Conservation (phyloP, 2,113 vertebrate genomes). For the Pterocles gutturalis region DNA sequence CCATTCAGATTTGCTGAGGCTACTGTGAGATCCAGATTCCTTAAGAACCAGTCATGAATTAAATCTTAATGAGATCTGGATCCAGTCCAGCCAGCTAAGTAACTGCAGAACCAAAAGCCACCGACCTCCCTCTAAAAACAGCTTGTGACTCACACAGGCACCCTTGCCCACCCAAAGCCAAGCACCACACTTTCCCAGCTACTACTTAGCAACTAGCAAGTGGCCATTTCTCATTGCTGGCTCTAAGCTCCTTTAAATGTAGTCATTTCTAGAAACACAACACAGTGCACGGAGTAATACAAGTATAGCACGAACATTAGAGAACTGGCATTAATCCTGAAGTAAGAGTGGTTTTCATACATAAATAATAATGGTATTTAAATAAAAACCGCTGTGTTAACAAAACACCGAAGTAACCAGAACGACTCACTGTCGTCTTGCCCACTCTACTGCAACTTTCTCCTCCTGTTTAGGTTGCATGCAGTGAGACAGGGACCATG, state of each 20-base stretch:
- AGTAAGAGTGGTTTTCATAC: constrained; percentile 16
- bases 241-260: not conserved
- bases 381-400: not conserved
- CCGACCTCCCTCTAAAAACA: constrained; percentile 8
- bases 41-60: constrained; percentile 6
- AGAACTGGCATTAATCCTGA: constrained; percentile 29
- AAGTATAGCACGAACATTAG: not conserved
- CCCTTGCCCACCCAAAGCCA: not conserved
- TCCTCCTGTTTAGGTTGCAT: not conserved
- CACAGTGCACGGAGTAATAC: not conserved
- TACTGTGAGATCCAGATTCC: not conserved
- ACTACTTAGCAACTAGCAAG: not conserved
- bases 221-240: not conserved
- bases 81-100: constrained; percentile 15
- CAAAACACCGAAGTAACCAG: not conserved
- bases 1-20: constrained; percentile 21
- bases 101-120: constrained; percentile 19
- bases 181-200: not conserved
- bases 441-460: not conserved
- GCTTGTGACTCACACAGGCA: not conserved
- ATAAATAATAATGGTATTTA: constrained; percentile 21
- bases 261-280: not conserved
- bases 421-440: not conserved
- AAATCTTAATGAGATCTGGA: constrained; percentile 51
- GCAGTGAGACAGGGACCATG: not conserved